Evolutionary conservation across 2,888 invertebrate genomes (phyloP).

Genomic region (Halictus ligatus): DNA sequence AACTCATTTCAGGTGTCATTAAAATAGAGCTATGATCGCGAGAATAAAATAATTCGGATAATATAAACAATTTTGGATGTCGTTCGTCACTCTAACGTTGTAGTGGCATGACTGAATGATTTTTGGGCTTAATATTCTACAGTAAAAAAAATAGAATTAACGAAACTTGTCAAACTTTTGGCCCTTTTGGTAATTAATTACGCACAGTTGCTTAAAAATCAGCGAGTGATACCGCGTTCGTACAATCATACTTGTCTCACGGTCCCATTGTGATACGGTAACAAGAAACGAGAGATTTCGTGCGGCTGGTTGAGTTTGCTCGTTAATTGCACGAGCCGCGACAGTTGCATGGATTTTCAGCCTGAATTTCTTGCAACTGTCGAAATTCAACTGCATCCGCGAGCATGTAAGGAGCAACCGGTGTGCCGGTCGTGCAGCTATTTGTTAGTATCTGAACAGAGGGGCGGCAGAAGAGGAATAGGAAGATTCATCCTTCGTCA

Average conservation of each 20-base stretch:
- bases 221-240: neutral
- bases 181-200: neutral
- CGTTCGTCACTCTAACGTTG: too few species aligned
- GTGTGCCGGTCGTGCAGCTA: conserved; percentile 4
- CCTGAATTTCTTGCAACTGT: neutral
- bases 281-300: neutral
- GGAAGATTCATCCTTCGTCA: conserved; percentile 17
- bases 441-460: conserved; percentile 18
- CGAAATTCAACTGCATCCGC: neutral
- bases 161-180: neutral
- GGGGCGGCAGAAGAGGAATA: neutral
- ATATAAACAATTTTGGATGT: too few species aligned
- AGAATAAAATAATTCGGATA: too few species aligned
- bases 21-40: too few species aligned
- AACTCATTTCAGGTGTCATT: too few species aligned
- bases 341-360: neutral
- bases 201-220: neutral
- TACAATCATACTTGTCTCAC: neutral
- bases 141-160: neutral
- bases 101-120: too few species aligned
- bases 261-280: neutral
- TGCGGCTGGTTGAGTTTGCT: neutral
- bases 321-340: neutral
- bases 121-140: too few species aligned
- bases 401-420: conserved; percentile 1